Conservation (phyloP, 2,888 invertebrate species). For the Drosophila anomelani region DNA sequence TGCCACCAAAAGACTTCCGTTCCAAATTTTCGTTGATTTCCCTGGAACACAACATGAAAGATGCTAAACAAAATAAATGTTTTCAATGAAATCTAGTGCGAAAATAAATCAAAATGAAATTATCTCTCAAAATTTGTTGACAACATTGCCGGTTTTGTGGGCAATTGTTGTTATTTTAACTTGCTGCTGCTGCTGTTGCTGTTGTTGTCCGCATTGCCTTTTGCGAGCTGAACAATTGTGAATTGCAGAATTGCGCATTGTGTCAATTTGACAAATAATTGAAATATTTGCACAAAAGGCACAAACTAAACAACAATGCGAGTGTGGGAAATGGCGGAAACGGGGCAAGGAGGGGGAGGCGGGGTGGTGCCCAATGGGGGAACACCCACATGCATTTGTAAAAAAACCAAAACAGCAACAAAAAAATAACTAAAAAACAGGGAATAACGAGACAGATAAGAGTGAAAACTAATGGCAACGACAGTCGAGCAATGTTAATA, state of each 20-base stretch:
- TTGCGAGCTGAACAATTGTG: constrained; percentile 33
- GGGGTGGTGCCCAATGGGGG: not conserved
- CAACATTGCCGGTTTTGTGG: constrained; percentile 22
- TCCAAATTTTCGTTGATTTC: constrained; percentile 25
- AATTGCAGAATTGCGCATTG: constrained; percentile 54
- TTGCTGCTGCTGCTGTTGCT: constrained; percentile 9
- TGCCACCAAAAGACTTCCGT: constrained; percentile 42
- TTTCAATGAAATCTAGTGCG: constrained; percentile 45
- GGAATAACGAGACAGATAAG: constrained; percentile 38
- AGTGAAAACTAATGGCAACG: constrained; percentile 40
- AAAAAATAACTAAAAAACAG: constrained; percentile 13
- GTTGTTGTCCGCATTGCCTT: constrained; percentile 8
- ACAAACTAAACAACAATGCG: constrained; percentile 29
- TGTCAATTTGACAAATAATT: constrained; percentile 64
- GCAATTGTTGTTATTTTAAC: constrained; percentile 30
- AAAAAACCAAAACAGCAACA: constrained; percentile 15
- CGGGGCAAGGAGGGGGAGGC: not conserved
- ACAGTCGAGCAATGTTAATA: constrained; percentile 43
- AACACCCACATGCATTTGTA: constrained; percentile 43
- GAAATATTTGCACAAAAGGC: constrained; percentile 55
- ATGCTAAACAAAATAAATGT: constrained; percentile 32
- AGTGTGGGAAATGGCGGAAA: constrained; percentile 18
- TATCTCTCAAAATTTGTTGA: constrained; percentile 44
- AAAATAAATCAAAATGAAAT: constrained; percentile 49
- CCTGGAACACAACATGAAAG: constrained; percentile 21